Evolutionary conservation across 1,140 invertebrate species (phyloP).

Genomic region (Linepithema humile): DNA sequence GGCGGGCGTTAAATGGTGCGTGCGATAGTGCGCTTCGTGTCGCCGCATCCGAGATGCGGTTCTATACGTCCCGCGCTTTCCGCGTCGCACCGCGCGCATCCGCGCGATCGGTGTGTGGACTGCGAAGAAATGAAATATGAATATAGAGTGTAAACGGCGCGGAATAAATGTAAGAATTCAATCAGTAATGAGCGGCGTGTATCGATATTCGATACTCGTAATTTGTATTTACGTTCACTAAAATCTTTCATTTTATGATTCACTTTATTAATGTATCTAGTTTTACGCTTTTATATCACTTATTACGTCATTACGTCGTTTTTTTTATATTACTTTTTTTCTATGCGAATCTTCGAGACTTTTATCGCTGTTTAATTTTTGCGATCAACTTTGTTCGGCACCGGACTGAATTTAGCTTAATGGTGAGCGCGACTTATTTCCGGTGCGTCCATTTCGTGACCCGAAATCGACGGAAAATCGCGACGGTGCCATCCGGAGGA

Average conservation of each 20-base stretch:
- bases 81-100: background rate
- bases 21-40: background rate
- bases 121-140: background rate
- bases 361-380: background rate
- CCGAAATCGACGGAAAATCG: conserved; percentile 52
- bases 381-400: background rate
- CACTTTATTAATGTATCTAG: background rate
- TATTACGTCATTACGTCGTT: background rate
- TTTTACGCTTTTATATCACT: too few species aligned
- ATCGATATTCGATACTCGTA: background rate
- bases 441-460: conserved; percentile 12
- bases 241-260: background rate
- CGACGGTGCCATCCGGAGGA: conserved; percentile 13
- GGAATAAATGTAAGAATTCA: background rate
- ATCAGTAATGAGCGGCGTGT: background rate
- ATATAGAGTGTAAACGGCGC: background rate
- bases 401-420: background rate
- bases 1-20: conserved; percentile 11
- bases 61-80: background rate
- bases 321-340: too few species aligned
- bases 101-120: background rate
- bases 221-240: too few species aligned
- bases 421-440: background rate
- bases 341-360: too few species aligned
- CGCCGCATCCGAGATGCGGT: background rate